These are phyloP conservation scores for Acipenser oxyrinchus DNA, from an alignment of 2,797 vertebrate genomes.

Conservation along the genomic window DNA sequence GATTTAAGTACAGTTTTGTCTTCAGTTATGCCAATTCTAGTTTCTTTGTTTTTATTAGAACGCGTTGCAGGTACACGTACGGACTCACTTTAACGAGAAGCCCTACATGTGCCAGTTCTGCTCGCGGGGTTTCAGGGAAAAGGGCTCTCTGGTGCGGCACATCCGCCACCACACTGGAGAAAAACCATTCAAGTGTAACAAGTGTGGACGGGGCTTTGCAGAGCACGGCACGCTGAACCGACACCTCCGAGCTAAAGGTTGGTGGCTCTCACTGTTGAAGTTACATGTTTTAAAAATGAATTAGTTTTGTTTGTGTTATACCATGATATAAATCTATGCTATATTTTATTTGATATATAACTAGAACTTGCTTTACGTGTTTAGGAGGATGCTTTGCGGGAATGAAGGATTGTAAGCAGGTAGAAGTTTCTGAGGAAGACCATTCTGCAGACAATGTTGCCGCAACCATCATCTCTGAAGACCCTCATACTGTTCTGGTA, in stretches of 20 bases:
- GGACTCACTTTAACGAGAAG: conserved; percentile 85
- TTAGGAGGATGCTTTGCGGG: conserved; percentile 76
- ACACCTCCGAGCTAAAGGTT: conserved; percentile 91
- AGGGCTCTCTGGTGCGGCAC: conserved; percentile 89
- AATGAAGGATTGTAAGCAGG: conserved; percentile 63
- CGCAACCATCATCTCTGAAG: conserved; percentile 69
- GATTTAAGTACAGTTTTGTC: too few relatives aligned
- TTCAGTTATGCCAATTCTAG: too few relatives aligned
- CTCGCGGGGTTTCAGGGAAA: conserved; percentile 83
- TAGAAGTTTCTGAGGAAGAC: conserved; percentile 56
- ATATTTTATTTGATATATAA: too few relatives aligned
- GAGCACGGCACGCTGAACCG: conserved; percentile 94
- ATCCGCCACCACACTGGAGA: conserved; percentile 93
- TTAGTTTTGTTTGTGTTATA: too few relatives aligned
- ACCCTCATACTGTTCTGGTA: conserved; percentile 86
- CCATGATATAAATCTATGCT: too few relatives aligned
- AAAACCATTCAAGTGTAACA: conserved; percentile 88
- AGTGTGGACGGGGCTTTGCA: conserved; percentile 83
- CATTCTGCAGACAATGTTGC: conserved; percentile 53
- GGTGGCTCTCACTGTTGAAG: not conserved
- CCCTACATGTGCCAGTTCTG: conserved; percentile 86
- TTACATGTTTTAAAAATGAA: too few relatives aligned
- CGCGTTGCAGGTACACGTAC: conserved; percentile 89
- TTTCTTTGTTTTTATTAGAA: conserved; percentile 56
- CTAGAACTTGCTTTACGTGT: too few relatives aligned